These are phyloP conservation scores for Leiothrix lutea DNA, from an alignment of 2,113 vertebrate genomes.

Conservation along the genomic window DNA sequence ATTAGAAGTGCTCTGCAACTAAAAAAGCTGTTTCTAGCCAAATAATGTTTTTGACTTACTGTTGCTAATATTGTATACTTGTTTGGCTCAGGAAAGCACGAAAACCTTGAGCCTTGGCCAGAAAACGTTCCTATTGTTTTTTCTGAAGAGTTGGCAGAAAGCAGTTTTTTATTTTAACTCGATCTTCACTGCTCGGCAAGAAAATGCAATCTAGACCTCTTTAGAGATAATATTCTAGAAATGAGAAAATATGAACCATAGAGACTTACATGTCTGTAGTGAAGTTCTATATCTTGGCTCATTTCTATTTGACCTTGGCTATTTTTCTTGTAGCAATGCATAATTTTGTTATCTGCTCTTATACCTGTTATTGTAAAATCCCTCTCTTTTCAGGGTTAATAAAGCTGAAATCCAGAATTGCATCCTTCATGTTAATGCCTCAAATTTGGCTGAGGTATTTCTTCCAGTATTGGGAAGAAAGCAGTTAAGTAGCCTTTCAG, in stretches of 20 bases:
- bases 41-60: background rate
- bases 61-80: background rate
- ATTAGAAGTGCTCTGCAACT: background rate
- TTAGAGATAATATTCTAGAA: background rate
- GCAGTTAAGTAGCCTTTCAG: background rate
- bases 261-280: background rate
- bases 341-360: background rate
- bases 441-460: background rate
- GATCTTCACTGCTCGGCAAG: background rate
- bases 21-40: background rate
- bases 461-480: constrained; percentile 19
- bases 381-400: background rate
- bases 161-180: constrained; percentile 22
- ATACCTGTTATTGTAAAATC: background rate
- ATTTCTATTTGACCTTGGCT: background rate
- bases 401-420: background rate
- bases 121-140: constrained; percentile 34
- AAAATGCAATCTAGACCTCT: background rate
- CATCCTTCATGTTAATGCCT: background rate
- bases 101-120: background rate
- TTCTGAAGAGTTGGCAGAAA: background rate
- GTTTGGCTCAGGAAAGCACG: background rate
- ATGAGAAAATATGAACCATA: background rate
- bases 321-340: background rate
- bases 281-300: background rate